phyloP scores from a whole-genome alignment of 2,888 invertebrate species.

The Ornithoptera priamus region DNA sequence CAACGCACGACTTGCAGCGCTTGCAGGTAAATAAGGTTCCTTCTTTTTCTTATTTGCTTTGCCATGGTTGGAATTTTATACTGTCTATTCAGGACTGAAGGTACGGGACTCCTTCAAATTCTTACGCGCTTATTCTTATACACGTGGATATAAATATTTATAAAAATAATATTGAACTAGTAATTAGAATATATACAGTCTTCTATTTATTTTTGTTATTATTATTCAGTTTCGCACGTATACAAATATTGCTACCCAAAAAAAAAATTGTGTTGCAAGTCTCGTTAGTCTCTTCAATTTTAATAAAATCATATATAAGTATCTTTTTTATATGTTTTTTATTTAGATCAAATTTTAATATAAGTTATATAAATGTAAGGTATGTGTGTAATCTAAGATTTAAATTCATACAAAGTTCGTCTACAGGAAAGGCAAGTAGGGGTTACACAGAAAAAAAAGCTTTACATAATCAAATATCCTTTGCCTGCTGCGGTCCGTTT shows the following conservation, averaged over 20 bases:
- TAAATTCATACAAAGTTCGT: conserved; percentile 33
- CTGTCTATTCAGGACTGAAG: conserved; percentile 25
- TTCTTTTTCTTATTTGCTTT: conserved; percentile 65
- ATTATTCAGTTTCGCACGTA: neutral
- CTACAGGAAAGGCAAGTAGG: conserved; percentile 68
- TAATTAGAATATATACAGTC: neutral
- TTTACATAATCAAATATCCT: conserved; percentile 70
- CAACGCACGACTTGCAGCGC: conserved; percentile 51
- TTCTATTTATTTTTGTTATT: neutral
- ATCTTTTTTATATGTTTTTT: neutral
- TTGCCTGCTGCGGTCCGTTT: conserved; percentile 63
- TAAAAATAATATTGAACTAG: neutral
- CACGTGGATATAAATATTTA: too few species aligned
- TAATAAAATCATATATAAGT: neutral
- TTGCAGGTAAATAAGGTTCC: conserved; percentile 70
- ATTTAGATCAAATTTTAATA: neutral
- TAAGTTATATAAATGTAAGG: too few species aligned
- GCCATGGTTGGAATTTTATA: conserved; percentile 51
- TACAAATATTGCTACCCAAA: too few species aligned
- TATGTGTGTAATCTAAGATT: conserved; percentile 13
- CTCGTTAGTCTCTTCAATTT: neutral
- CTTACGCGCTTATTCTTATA: neutral
- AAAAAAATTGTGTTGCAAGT: too few species aligned
- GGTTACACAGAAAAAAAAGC: conserved; percentile 67
- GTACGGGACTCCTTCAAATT: neutral